Evolutionary conservation across 2,113 vertebrate genomes (phyloP), one percentile per base, ranked within the genome.

Genomic region (Albula goreensis): DNA sequence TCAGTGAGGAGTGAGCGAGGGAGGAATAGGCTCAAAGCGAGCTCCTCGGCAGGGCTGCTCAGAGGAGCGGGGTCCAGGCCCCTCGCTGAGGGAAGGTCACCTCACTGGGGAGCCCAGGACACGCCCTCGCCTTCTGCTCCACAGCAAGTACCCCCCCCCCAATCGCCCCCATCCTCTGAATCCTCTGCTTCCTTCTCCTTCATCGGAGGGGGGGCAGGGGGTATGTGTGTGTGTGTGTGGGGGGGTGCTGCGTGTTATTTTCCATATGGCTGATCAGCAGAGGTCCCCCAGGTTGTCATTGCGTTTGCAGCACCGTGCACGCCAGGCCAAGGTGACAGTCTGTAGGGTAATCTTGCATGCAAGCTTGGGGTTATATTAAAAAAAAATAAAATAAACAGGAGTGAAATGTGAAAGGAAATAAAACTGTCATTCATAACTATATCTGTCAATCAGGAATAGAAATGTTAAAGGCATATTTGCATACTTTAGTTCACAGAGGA

Each of bases 11-110:
- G 48, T 19, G 41, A 80, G 50, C 48, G 48, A 49, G 41, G 78
- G 31, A 74, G 70, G 70, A 9, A 74, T 74, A 25, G 70, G 31
- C 70, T 74, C 25, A 74, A 74, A 74, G 70, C 4, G 31, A 74
- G 78, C 78, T 49, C 78, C 78, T 49, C 13, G 49, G 1, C 78
- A 80, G 78, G 49, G 78, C 78, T 50, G 13, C 49, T 22, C 17
- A 50, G 48, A 49, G 41, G 78, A 51, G 19, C 78, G 50, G 78
- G 41, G 78, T 49, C 50, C 48, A 80, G 78, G 22, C 41, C 78
- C 78, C 78, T 80, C 78, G 41, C 48, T 25, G 63, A 91, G 89
- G 87, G 93, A 94, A 94, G 94, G 93, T 94, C 93, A 94, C 87
- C 88, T 86, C 92, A 86, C 83, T 31, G 83, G 91, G 91, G 92